These are phyloP conservation scores for Bubo scandiacus DNA, from an alignment of 2,113 vertebrate genomes.

Conservation along the genomic window DNA sequence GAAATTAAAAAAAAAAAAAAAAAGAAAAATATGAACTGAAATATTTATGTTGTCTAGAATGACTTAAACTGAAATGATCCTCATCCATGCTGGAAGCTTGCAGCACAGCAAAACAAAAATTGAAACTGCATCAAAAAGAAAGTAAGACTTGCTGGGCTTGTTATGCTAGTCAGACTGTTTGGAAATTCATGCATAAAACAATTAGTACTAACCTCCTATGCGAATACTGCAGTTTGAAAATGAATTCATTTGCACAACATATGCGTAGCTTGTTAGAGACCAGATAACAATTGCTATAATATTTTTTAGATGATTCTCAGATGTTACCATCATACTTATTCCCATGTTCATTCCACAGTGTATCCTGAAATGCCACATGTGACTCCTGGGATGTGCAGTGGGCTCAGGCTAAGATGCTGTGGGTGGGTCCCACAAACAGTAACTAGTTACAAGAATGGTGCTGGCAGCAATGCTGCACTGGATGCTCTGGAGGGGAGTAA, in stretches of 20 bases:
- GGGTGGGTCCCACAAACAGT: neutral
- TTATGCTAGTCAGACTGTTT: neutral
- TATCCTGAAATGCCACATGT: neutral
- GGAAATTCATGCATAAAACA: neutral
- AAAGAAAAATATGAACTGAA: neutral
- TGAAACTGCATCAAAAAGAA: neutral
- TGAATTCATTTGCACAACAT: neutral
- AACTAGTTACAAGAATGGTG: neutral
- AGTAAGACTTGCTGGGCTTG: neutral
- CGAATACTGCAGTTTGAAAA: neutral
- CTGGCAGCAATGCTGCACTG: neutral
- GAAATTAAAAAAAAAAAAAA: neutral
- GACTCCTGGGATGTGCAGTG: accelerated
- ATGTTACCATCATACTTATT: neutral
- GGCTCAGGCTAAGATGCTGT: neutral
- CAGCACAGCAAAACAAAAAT: neutral
- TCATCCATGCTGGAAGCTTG: neutral
- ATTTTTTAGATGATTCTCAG: neutral
- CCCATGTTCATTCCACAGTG: neutral
- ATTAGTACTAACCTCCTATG: neutral
- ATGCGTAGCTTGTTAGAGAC: neutral
- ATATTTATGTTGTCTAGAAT: neutral
- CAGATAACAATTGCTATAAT: neutral
- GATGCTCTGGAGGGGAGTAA: neutral
- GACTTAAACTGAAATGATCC: neutral